Conservation (phyloP, 2,888 invertebrate species). For the Hanleya hanleyi region DNA sequence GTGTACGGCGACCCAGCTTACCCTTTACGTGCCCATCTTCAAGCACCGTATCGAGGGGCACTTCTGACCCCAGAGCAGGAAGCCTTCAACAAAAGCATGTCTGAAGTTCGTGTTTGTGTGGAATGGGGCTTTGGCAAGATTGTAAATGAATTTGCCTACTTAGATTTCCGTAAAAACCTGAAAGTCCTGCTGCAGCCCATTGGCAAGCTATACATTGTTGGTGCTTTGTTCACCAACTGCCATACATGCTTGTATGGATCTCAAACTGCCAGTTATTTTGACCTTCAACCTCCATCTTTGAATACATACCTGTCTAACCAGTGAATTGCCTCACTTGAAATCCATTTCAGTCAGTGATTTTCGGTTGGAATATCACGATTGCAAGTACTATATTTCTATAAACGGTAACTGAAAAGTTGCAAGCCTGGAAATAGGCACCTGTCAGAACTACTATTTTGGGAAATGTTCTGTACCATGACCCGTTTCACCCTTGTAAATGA, state of each 20-base stretch:
- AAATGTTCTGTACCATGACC: too few relatives aligned
- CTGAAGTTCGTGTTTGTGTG: constrained; percentile 18
- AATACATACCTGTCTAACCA: too few relatives aligned
- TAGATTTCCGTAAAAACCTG: constrained; percentile 22
- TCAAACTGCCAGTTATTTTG: constrained; percentile 41
- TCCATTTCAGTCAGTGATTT: too few relatives aligned
- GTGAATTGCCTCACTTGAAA: too few relatives aligned
- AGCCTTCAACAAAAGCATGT: constrained; percentile 25
- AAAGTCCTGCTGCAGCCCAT: constrained; percentile 39
- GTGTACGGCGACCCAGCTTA: constrained; percentile 28
- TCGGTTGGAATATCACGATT: too few relatives aligned
- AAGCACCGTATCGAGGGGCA: constrained; percentile 15
- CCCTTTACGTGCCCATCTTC: constrained; percentile 12
- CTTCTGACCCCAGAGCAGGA: constrained; percentile 12
- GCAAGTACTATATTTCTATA: too few relatives aligned
- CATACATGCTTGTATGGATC: too few relatives aligned
- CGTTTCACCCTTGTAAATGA: too few relatives aligned
- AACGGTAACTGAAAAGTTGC: too few relatives aligned
- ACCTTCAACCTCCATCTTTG: too few relatives aligned
- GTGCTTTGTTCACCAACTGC: constrained; percentile 29
- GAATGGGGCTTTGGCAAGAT: constrained; percentile 25
- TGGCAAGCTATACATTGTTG: constrained; percentile 36
- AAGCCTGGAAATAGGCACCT: too few relatives aligned
- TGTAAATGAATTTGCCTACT: constrained; percentile 12
- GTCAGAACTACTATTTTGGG: too few relatives aligned